Conservation (phyloP, 2,888 invertebrate species). For the Heliconius aoede region DNA sequence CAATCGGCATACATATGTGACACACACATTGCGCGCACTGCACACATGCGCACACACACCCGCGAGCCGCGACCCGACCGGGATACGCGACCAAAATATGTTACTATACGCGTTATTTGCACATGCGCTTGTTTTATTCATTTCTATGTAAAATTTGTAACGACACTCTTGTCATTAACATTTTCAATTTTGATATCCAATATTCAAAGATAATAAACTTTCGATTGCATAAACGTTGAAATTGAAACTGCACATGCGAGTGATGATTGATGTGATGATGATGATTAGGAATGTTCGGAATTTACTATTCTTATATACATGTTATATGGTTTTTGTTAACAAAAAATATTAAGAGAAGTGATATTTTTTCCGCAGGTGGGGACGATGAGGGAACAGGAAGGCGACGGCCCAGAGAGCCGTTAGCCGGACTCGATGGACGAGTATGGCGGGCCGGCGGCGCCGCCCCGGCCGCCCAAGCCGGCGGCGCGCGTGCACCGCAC, state of each 20-base stretch:
- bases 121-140: neutral
- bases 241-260: neutral
- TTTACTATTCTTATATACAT: neutral
- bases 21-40: constrained; percentile 8
- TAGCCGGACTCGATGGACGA: constrained; percentile 88
- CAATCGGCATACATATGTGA: constrained; percentile 15
- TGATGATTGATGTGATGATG: neutral
- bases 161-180: neutral
- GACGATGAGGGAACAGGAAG: constrained; percentile 86
- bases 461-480: constrained; percentile 89
- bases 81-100: neutral
- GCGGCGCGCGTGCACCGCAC: constrained; percentile 86
- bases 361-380: constrained; percentile 78
- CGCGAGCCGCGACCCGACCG: neutral
- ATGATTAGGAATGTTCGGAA: neutral
- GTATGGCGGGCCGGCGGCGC: constrained; percentile 91
- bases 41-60: constrained; percentile 12
- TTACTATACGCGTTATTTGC: constrained; percentile 10
- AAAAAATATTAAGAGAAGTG: constrained; percentile 39
- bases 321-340: too few species aligned
- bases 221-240: neutral
- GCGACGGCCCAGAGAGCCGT: constrained; percentile 86
- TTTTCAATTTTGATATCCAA: neutral
- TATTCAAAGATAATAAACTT: too few species aligned
- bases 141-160: neutral